Percentiles rank a stretch among this genome's conserved stretches.
Conservation (phyloP, 2,888 invertebrate genomes). For the Oxyteleia sp. region DNA sequence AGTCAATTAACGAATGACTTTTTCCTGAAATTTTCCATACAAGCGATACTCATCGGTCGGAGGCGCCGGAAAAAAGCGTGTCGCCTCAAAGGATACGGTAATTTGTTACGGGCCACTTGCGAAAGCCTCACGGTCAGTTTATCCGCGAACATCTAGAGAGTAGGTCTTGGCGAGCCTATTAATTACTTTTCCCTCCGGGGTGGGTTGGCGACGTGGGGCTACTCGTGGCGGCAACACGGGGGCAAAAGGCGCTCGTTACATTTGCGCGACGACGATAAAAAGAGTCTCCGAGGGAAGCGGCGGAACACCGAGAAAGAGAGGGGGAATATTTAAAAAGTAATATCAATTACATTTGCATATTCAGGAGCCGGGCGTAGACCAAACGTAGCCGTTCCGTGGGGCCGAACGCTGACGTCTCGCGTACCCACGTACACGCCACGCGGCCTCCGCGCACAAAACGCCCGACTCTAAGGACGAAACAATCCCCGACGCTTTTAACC, state of each 20-base stretch:
- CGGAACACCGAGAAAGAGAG: constrained; percentile 49
- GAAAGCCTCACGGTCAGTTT: constrained; percentile 78
- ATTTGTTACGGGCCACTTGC: constrained; percentile 82
- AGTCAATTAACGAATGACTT: constrained; percentile 13
- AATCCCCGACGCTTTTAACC: constrained; percentile 67
- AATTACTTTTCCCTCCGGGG: constrained; percentile 83
- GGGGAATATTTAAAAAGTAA: constrained; percentile 88
- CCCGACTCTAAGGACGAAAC: constrained; percentile 69
- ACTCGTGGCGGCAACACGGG: constrained; percentile 68
- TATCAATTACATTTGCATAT: constrained; percentile 84
- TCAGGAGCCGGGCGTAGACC: constrained; percentile 66
- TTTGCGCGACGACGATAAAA: constrained; percentile 75
- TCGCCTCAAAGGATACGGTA: constrained; percentile 78
- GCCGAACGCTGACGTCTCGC: constrained; percentile 64
- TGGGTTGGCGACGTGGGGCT: constrained; percentile 28
- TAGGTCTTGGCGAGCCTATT: constrained; percentile 83
- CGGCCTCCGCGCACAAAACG: constrained; percentile 49
- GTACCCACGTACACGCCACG: constrained; percentile 64
- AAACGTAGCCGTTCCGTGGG: constrained; percentile 66
- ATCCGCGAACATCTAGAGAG: constrained; percentile 80
- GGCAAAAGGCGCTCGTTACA: constrained; percentile 84
- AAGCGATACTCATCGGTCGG: too few species aligned
- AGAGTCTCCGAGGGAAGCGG: constrained; percentile 54
- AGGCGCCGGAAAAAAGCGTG: constrained; percentile 71
- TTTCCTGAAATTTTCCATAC: constrained; percentile 21